Evolutionary conservation across 2,113 vertebrate species (phyloP).

Genomic region (Theristicus caerulescens): DNA sequence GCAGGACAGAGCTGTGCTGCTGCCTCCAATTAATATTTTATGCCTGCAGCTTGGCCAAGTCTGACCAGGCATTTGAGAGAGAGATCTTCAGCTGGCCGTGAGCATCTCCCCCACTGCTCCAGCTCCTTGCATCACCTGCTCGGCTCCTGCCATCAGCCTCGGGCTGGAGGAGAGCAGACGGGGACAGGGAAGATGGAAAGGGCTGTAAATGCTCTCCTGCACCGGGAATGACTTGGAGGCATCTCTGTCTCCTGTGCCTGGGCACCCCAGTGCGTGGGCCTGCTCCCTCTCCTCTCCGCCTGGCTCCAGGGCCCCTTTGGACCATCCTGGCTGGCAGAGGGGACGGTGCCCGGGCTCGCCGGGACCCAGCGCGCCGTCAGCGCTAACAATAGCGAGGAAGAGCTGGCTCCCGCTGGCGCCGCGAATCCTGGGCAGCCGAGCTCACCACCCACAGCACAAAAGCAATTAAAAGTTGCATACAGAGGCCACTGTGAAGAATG

Average conservation of each 20-base stretch:
- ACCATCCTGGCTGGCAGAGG: background rate
- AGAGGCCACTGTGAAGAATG: conserved; percentile 48
- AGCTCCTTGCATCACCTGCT: background rate
- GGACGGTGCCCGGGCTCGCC: background rate
- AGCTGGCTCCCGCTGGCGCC: background rate
- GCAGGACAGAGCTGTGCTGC: background rate
- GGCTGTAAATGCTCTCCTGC: background rate
- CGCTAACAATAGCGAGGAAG: background rate
- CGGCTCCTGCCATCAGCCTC: background rate
- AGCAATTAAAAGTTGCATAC: conserved; percentile 57
- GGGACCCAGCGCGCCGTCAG: background rate
- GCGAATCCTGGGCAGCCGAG: background rate
- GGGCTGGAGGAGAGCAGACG: background rate
- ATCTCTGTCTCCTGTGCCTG: background rate
- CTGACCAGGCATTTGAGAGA: accelerated
- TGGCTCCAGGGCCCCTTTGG: background rate
- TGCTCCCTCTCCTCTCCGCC: background rate
- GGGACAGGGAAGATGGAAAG: background rate
- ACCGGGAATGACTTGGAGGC: too few species aligned
- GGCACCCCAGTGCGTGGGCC: too few species aligned
- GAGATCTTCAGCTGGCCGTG: background rate
- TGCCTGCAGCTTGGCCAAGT: background rate
- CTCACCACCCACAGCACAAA: conserved; percentile 49
- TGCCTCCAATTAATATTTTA: background rate
- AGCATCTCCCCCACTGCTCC: background rate